Evolutionary conservation across 2,888 invertebrate species (phyloP), one percentile per base, ranked within the genome.

Genomic region (Phorcus lineatus): DNA sequence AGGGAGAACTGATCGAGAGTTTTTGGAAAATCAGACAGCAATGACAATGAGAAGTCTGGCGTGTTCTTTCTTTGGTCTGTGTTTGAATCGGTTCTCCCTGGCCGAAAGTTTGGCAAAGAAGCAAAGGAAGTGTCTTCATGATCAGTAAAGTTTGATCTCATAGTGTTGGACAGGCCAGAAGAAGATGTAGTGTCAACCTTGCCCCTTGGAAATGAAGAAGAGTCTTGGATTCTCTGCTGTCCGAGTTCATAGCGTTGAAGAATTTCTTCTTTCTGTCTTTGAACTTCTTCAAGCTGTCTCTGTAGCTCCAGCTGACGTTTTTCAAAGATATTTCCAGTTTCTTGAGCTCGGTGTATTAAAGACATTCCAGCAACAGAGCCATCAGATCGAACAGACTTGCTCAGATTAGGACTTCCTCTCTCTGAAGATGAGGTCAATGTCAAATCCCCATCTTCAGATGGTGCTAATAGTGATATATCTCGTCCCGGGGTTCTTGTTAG

Each of bases 251-350:
- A 89, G 17, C 84, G 81, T 36, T 83, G 83, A 40, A 89, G 81
- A 47, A 90, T 89, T 24, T 88, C 87, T 31, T 89, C 88, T 79
- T 90, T 89, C 85, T 90, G 89, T 66, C 83, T 79, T 82, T 90
- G 88, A 28, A 89, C 88, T 40, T 89, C 90, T n/a, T 83, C 84
- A 54, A 90, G 81, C 76, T 90, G 90, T 6, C 83, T 66, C 52
- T 84, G 77, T 7, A 90, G 79, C 74, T 89, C 88, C 13, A 83
- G 80, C 77, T 89, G 88, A 28, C 88, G 80, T 22, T 82, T 84
- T 31, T 86, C 86, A 53, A 86, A 87, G 13, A 80, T 77, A 7
- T 85, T 82, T 36, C 83, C 81, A 9, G 82, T 83, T 54, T 81
- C 84, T 16, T 86, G 85, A 0, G 87, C 85, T 40, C 86, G 84